A percentile compares a stretch with the other conserved stretches of the same genome.
Conservation (phyloP, 2,888 invertebrate genomes). For the Noctua fimbriata region DNA sequence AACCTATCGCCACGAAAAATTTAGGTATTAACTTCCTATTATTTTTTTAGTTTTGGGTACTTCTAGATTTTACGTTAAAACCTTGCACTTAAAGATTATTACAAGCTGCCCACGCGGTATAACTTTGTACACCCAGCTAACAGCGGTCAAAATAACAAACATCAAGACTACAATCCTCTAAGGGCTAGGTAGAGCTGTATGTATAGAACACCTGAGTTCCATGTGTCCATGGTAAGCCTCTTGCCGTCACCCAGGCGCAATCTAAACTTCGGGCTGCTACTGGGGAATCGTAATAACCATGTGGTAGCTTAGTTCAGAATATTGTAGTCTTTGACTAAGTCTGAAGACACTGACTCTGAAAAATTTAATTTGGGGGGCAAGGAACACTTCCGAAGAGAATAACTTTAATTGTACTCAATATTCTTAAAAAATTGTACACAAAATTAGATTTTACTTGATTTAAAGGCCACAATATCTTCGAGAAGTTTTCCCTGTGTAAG, state of each 20-base stretch:
- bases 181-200: neutral
- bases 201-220: neutral
- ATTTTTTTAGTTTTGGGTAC: neutral
- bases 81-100: neutral
- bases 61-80: neutral
- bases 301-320: too few relatives aligned
- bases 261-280: neutral
- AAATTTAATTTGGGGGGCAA: neutral
- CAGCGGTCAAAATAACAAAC: neutral
- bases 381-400: neutral
- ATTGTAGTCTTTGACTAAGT: too few relatives aligned
- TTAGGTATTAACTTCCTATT: neutral
- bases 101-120: neutral
- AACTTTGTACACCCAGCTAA: neutral
- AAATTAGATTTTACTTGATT: neutral
- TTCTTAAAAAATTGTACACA: neutral
- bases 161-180: neutral
- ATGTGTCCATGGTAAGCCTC: neutral
- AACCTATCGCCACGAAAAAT: neutral
- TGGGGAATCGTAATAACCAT: neutral
- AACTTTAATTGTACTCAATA: neutral
- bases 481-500: neutral
- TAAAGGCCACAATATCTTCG: neutral
- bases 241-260: too few relatives aligned
- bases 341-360: too few relatives aligned